Evolutionary conservation across 2,797 vertebrate genomes (phyloP).

Genomic region (Enteromius anoplus): DNA sequence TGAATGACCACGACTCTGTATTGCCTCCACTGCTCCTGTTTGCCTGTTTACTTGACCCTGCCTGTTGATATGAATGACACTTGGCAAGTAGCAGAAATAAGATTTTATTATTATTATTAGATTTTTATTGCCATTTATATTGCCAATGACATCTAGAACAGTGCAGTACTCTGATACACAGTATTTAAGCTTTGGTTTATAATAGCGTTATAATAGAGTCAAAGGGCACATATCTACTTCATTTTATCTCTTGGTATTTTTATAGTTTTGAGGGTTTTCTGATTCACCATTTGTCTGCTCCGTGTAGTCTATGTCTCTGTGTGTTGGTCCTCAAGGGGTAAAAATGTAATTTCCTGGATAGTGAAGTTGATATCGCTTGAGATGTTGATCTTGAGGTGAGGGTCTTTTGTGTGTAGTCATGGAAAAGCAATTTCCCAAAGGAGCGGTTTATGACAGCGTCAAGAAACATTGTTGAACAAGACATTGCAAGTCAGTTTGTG

Average conservation of each 20-base stretch:
- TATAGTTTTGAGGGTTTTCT: not conserved
- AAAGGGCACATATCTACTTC: not conserved
- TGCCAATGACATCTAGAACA: not conserved
- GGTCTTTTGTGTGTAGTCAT: slow-evolving; percentile 18
- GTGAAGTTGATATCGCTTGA: slow-evolving; percentile 54
- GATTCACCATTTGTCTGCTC: not conserved
- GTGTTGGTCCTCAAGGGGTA: slow-evolving; percentile 8
- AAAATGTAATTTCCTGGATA: slow-evolving; percentile 67
- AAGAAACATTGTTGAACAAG: slow-evolving; percentile 1
- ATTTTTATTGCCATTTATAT: not conserved
- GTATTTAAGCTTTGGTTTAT: not conserved
- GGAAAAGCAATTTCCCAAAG: slow-evolving; percentile 31
- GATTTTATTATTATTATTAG: not conserved
- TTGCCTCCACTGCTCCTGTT: too few species aligned
- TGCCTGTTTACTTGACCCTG: too few species aligned
- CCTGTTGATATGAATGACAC: too few species aligned
- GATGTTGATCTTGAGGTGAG: slow-evolving; percentile 52
- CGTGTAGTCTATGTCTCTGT: slow-evolving; percentile 22
- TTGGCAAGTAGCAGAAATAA: not conserved
- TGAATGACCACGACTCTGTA: too few species aligned
- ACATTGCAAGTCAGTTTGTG: not conserved
- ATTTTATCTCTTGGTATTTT: not conserved
- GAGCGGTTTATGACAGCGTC: not conserved
- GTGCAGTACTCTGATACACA: not conserved
- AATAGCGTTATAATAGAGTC: not conserved